phyloP scores from a whole-genome alignment of 2,797 vertebrate species.

The Pseudochromis fuscus region DNA sequence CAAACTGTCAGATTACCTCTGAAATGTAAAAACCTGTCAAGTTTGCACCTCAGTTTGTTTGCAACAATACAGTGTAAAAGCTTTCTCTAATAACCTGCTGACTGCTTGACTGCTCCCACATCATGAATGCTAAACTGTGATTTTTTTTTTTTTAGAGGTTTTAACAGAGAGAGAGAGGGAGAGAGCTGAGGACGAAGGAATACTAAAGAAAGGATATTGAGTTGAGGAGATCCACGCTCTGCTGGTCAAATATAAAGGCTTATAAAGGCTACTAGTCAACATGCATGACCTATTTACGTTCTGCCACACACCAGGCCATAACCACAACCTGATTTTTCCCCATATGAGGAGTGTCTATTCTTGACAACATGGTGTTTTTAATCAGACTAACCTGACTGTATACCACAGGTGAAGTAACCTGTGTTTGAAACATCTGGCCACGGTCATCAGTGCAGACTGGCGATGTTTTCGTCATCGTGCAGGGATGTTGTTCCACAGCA shows the following conservation, averaged over 20 bases:
- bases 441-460: constrained; percentile 33
- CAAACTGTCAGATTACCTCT: constrained; percentile 64
- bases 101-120: constrained; percentile 50
- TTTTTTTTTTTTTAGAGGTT: constrained; percentile 34
- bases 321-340: constrained; percentile 34
- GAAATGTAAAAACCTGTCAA: constrained; percentile 58
- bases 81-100: constrained; percentile 63
- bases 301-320: constrained; percentile 49
- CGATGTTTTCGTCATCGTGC: constrained; percentile 35
- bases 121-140: constrained; percentile 49
- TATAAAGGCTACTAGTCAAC: constrained; percentile 64
- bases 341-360: not conserved
- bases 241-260: constrained; percentile 69
- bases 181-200: constrained; percentile 43
- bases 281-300: constrained; percentile 72
- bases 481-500: constrained; percentile 57
- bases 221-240: constrained; percentile 65
- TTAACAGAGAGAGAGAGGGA: constrained; percentile 11
- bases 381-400: constrained; percentile 23
- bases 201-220: constrained; percentile 6
- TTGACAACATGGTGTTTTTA: constrained; percentile 31
- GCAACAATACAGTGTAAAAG: constrained; percentile 58
- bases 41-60: constrained; percentile 58
- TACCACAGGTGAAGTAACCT: constrained; percentile 34
- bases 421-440: constrained; percentile 53